Conservation (phyloP, 2,888 invertebrate species). For the Melanophora roralis region DNA sequence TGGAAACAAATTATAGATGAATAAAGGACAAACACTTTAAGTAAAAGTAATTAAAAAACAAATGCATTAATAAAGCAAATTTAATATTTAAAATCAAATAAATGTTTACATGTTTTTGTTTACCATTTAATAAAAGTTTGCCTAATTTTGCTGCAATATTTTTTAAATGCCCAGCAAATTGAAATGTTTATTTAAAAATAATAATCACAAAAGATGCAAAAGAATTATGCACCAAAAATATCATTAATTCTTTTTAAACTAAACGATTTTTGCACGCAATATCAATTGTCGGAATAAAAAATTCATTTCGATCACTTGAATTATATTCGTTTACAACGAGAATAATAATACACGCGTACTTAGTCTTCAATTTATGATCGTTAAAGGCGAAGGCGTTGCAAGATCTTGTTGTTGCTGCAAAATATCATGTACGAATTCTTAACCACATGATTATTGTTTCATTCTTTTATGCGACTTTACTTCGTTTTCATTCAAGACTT, state of each 20-base stretch:
- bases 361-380: constrained; percentile 64
- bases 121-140: too few species aligned
- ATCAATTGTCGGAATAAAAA: constrained; percentile 1
- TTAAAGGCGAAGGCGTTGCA: constrained; percentile 59
- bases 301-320: constrained; percentile 6
- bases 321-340: background rate
- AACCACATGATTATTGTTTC: constrained; percentile 45
- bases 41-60: background rate
- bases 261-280: constrained; percentile 59
- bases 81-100: too few species aligned
- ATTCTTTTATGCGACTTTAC: constrained; percentile 33
- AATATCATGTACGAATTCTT: constrained; percentile 35
- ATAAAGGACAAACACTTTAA: constrained; percentile 4
- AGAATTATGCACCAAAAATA: background rate
- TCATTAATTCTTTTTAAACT: constrained; percentile 38
- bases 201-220: background rate
- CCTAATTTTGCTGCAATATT: too few species aligned
- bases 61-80: background rate
- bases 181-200: constrained; percentile 13
- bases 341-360: constrained; percentile 58
- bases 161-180: background rate
- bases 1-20: background rate
- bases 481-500: constrained; percentile 32
- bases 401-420: constrained; percentile 39
- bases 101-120: too few species aligned